Evolutionary conservation across 2,888 invertebrate species (phyloP), one percentile per base, ranked within the genome.

Genomic region (Xanthostigma xanthostigma): DNA sequence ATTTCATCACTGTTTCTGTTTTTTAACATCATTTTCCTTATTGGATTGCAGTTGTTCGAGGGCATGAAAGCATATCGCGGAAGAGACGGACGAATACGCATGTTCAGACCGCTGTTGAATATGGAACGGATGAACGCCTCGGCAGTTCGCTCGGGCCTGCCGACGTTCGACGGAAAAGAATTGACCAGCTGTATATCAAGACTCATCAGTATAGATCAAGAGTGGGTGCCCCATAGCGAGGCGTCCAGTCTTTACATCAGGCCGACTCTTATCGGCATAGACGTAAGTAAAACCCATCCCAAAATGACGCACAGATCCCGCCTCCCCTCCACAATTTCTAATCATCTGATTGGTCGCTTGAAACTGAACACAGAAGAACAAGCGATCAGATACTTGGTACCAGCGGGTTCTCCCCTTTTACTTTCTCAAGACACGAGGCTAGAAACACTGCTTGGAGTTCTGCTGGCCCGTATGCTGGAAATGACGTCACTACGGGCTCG

Each of bases 31-130:
- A 27, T 27, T 27, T 27, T 27, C 6, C 6, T 3, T 27, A 6
- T 27, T 27, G 27, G 27, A 61, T 60, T 68, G 33, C 69, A 97
- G 94, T 72, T 96, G 54, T 98, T 98, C 64, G 98, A 98, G 76
- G 98, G 98, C 47, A 79, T 96, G 80, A 98, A 98, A 70, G 96
- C 95, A 0, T 98, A 90, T 69, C 77, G 94, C 57, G 94, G 96
- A 9, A 76, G 80, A 10, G 96, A 98, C 69, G 89, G 87, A 49
- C 84, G 81, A 69, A 88, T 98, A 56, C 76, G 96, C 56, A 71
- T 98, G 60, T 98, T 98, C 70, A 81, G 98, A 45, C 97, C 97
- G 0, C 87, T 94, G 48, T 71, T 92, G 64, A 98, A 98, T 66
- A 92, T 97, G 89, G 78, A 80, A 51, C 75, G 98, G 56, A 91